These are phyloP conservation scores for Oophaga sylvatica DNA, from an alignment of 2,797 vertebrate species.

Conservation along the genomic window DNA sequence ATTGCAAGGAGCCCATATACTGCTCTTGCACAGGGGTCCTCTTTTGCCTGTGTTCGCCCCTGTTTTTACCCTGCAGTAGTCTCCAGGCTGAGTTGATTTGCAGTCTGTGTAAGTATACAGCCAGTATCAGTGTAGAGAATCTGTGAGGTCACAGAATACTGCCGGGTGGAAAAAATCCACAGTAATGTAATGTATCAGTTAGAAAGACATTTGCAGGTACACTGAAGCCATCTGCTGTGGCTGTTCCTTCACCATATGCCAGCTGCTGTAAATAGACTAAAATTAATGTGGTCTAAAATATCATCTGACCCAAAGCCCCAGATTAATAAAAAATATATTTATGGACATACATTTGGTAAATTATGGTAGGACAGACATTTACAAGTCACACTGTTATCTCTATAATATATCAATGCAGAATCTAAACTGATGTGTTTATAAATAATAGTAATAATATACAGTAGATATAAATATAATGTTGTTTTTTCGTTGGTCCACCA, in stretches of 20 bases:
- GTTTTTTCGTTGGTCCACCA: not conserved
- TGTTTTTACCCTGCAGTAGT: not conserved
- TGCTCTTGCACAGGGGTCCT: no score
- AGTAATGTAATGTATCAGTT: conserved; percentile 8
- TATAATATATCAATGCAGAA: not conserved
- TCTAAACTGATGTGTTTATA: not conserved
- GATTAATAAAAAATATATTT: not conserved
- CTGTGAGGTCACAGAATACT: not conserved
- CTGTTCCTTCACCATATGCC: not conserved
- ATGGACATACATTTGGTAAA: not conserved
- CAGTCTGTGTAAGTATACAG: not conserved
- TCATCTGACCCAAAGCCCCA: not conserved
- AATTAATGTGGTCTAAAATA: conserved; percentile 5
- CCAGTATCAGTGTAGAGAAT: not conserved
- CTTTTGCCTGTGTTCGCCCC: no score
- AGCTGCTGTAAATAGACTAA: not conserved
- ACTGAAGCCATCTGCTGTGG: conserved; percentile 2
- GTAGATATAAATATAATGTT: not conserved
- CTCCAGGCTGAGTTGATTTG: not conserved
- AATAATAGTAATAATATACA: not conserved
- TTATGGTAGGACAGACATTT: not conserved
- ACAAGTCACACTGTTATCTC: not conserved
- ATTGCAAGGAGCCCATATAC: no score
- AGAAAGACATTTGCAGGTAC: not conserved
- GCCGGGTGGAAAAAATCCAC: not conserved